Conservation (phyloP, 2,888 invertebrate genomes). For the Macrophya annulata region DNA sequence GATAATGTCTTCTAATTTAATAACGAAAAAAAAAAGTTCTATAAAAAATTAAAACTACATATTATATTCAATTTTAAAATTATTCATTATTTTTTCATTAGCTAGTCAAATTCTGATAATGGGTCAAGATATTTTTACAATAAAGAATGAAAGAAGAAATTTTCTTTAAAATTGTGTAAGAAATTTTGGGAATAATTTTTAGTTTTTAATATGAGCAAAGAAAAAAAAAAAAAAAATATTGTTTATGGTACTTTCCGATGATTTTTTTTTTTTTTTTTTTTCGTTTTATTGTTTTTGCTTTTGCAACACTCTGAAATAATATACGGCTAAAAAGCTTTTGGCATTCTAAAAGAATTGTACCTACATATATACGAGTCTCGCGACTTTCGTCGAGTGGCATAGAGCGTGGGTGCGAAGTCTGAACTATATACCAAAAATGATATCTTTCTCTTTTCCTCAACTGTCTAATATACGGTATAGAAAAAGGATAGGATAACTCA, state of each 20-base stretch:
- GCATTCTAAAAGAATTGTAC: background rate
- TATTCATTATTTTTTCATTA: no score
- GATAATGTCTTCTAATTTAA: no score
- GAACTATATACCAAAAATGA: slow-evolving; percentile 23
- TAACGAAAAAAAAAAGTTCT: no score
- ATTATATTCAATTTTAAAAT: no score
- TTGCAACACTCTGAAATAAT: background rate
- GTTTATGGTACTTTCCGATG: background rate
- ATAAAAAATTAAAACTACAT: no score
- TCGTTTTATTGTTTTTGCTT: slow-evolving; percentile 8
- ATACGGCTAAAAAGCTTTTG: background rate
- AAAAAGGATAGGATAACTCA: slow-evolving; percentile 49
- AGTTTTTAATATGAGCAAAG: background rate
- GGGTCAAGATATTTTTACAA: no score
- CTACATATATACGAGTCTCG: background rate
- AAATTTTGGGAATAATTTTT: background rate
- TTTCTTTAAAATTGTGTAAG: no score
- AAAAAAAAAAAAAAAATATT: no score
- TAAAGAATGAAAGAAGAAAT: no score
- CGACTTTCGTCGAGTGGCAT: background rate
- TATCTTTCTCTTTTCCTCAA: background rate
- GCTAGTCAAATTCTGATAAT: no score
- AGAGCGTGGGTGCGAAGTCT: slow-evolving; percentile 3
- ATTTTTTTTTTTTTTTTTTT: background rate
- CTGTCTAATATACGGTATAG: slow-evolving; percentile 2